Percentiles rank a stretch among this genome's conserved stretches.
Conservation (phyloP, 2,888 invertebrate genomes). For the Catonia carolina region DNA sequence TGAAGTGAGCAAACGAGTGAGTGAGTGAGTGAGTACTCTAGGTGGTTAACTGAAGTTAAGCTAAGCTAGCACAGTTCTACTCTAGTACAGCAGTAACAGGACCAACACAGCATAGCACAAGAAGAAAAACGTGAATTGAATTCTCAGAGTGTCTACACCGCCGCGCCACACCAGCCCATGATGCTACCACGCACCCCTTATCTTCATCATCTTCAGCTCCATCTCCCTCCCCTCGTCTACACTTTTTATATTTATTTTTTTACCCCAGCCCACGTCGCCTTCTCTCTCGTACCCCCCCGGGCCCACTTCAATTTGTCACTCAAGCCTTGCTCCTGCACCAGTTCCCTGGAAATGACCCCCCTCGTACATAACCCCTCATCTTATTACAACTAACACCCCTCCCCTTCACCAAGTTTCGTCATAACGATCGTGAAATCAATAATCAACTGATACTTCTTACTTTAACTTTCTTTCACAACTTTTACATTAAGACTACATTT, state of each 20-base stretch:
- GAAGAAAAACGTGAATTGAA: constrained; percentile 24
- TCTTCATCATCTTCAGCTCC: constrained; percentile 11
- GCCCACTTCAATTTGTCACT: constrained; percentile 24
- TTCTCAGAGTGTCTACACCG: not conserved
- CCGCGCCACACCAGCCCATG: not conserved
- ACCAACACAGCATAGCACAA: not conserved
- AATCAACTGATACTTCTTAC: constrained; percentile 4
- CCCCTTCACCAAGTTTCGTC: not conserved
- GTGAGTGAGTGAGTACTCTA: too few species aligned
- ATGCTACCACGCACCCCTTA: not conserved
- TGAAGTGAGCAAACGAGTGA: too few species aligned
- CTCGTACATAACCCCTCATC: not conserved
- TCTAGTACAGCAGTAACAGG: too few species aligned
- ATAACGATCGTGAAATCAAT: constrained; percentile 6
- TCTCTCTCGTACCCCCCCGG: constrained; percentile 17
- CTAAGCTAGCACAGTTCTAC: too few species aligned
- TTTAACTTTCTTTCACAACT: not conserved
- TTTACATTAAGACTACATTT: too few species aligned
- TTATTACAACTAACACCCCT: not conserved
- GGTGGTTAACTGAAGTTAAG: too few species aligned
- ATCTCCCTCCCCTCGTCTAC: not conserved
- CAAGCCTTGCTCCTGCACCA: not conserved
- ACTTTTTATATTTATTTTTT: constrained; percentile 8
- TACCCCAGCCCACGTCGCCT: not conserved
- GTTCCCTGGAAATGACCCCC: constrained; percentile 2